Percentiles rank a stretch among this genome's conserved stretches.
These are phyloP conservation scores for Temnopleurus reevesii DNA, from an alignment of 53 echinoderm and acorn worm genomes.

Conservation along the genomic window DNA sequence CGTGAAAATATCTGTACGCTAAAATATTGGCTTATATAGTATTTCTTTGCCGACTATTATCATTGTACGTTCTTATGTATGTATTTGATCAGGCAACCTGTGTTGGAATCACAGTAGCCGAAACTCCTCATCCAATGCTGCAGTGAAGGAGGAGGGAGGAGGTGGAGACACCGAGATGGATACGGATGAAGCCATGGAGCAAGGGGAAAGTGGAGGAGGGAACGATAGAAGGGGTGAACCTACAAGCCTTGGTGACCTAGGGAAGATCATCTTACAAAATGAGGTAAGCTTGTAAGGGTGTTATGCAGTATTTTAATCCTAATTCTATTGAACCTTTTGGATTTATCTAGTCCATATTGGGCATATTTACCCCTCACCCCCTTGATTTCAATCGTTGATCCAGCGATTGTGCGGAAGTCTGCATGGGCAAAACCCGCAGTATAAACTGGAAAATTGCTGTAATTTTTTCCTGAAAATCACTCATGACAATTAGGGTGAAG, in stretches of 20 bases:
- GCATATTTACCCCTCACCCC: no score
- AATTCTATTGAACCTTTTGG: no score
- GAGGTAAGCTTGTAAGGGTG: no score
- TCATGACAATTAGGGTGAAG: no score
- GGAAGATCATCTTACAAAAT: constrained; percentile 71
- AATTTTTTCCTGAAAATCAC: no score
- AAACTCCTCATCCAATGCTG: not conserved
- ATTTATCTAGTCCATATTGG: no score
- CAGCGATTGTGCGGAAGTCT: no score
- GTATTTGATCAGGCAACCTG: not conserved
- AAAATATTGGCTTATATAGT: not conserved
- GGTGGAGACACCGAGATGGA: constrained; percentile 59
- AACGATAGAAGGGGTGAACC: not conserved
- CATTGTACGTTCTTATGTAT: not conserved
- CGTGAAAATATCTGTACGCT: no score
- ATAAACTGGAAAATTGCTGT: no score
- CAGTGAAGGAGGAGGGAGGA: constrained; percentile 47
- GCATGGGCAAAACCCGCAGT: no score
- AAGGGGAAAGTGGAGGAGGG: not conserved
- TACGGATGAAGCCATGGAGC: constrained; percentile 53
- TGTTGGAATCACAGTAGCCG: constrained; percentile 17
- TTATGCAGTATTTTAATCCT: no score
- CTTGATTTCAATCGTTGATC: no score
- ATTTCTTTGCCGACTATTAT: not conserved
- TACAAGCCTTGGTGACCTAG: constrained; percentile 73